Evolutionary conservation across 2,113 vertebrate species (phyloP).

Genomic region (Cyrtonyx montezumae): DNA sequence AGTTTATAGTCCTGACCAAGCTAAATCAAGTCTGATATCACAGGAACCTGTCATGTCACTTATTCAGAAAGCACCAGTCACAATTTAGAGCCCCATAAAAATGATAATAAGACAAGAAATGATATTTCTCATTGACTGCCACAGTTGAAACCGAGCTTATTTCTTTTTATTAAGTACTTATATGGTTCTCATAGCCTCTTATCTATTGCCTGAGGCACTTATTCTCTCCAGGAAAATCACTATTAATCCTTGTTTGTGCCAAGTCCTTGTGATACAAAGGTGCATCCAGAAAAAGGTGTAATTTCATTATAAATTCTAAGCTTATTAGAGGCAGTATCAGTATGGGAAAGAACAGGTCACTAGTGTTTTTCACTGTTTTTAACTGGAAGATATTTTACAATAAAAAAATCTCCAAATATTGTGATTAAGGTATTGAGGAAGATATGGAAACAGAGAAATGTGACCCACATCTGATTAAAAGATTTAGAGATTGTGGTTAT

Average conservation of each 20-base stretch:
- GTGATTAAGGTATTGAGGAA: neutral
- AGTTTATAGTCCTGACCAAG: neutral
- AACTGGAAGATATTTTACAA: neutral
- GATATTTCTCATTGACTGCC: constrained; percentile 1
- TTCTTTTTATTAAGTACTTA: constrained; percentile 44
- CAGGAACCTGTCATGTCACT: constrained; percentile 5
- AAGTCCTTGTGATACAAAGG: neutral
- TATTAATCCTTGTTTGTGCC: constrained; percentile 37
- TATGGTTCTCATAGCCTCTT: neutral
- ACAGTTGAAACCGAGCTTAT: neutral
- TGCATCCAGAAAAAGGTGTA: neutral
- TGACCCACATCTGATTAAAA: neutral
- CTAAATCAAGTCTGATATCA: constrained; percentile 18
- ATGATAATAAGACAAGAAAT: constrained; percentile 32
- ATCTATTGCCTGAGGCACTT: neutral
- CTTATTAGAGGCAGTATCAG: neutral
- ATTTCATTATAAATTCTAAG: neutral
- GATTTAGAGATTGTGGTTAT: neutral
- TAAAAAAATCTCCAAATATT: neutral
- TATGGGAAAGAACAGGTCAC: neutral
- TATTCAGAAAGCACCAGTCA: constrained; percentile 11
- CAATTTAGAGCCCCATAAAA: constrained; percentile 44
- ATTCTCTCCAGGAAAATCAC: neutral
- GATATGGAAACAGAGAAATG: neutral
- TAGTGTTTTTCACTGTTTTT: neutral